Evolutionary conservation across 2,113 vertebrate genomes (phyloP), one percentile per base, ranked within the genome.

Genomic region (Oncorhynchus tshawytscha): DNA sequence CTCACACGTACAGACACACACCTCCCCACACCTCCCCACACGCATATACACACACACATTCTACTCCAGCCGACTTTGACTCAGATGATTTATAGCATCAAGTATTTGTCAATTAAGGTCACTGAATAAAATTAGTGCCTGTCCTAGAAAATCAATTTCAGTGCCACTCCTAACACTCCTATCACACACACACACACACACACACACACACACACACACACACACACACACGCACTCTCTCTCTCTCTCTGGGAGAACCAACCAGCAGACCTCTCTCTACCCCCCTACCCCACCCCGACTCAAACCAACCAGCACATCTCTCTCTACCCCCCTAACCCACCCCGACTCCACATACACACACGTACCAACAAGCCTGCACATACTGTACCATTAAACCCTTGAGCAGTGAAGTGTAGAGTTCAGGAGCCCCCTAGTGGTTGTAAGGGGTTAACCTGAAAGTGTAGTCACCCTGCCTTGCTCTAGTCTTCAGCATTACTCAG

Each of bases 31-130:
- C 62, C 48, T 39, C 65, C 87, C 84, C 78, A 72, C 86, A 78
- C 70, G 73, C 80, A 72, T 70, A 27, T 22, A 51, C 82, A 76
- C 67, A 73, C 70, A 7, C 67, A 62, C 67, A 75, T 69, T 77
- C 9, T 81, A 80, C 73, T 85, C 49, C 12, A 54, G 49, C 49
- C 15, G 16, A 54, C 49, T 34, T 72, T 74, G 54, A 81, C 84
- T 57, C 74, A 79, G 82, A 89, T 92, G 93, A 93, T 93, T 93
- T 92, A 93, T 92, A 86, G 91, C 89, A 31, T 91, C 90, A 93
- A 92, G 89, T 91, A 91, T 90, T 94, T 92, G 93, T 93, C 93
- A 94, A 93, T 94, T 94, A 93, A 91, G 92, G 92, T 93, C 93
- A 92, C 85, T 25, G 92, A 87, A 92, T 94, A 91, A 92, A 93